phyloP scores from a whole-genome alignment of 2,888 invertebrate genomes.

The Glaucopsyche alexis region DNA sequence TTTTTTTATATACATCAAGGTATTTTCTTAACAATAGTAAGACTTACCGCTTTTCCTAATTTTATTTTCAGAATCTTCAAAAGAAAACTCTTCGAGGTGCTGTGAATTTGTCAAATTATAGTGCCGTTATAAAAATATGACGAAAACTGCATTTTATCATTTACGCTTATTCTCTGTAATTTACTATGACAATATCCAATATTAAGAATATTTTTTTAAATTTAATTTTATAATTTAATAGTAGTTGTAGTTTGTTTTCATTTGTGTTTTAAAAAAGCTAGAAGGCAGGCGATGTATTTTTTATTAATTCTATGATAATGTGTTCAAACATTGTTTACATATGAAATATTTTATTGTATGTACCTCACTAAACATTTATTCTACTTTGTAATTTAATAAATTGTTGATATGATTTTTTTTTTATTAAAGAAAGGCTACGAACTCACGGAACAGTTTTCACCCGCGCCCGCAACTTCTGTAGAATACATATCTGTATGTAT shows the following conservation, averaged over 20 bases:
- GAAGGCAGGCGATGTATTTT: no score
- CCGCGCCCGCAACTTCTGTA: no score
- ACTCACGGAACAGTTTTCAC: no score
- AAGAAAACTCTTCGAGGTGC: slow-evolving; percentile 83
- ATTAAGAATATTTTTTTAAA: neutral
- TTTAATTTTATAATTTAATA: neutral
- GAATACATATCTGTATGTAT: neutral
- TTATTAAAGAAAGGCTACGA: no score
- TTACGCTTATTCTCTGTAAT: neutral
- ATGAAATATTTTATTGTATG: neutral
- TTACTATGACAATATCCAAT: neutral
- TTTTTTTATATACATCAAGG: neutral
- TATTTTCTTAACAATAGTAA: neutral
- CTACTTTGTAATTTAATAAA: neutral
- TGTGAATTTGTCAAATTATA: slow-evolving; percentile 83
- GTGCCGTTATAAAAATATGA: slow-evolving; percentile 79
- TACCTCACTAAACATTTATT: neutral
- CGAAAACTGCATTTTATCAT: slow-evolving; percentile 37
- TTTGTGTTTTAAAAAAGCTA: no score
- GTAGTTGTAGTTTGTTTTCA: no score
- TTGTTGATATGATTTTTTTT: neutral
- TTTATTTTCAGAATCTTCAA: slow-evolving; percentile 82
- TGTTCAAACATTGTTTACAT: neutral
- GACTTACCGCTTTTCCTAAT: neutral
- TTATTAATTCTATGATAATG: neutral